Evolutionary conservation across 2,888 invertebrate species (phyloP), one percentile per base, ranked within the genome.

Genomic region (Xanthorhoe designata): DNA sequence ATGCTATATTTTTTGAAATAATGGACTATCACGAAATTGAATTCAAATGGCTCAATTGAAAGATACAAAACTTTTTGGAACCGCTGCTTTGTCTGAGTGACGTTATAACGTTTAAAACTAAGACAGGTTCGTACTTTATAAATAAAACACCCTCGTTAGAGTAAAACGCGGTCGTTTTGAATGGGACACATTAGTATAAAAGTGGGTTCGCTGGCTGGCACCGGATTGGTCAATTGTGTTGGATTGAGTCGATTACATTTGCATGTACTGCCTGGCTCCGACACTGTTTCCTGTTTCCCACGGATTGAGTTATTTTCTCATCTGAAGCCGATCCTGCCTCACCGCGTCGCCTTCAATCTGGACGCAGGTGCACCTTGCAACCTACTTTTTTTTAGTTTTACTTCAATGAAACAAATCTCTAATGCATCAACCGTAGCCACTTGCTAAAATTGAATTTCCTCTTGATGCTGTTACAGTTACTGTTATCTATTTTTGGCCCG

Each of bases 251-350:
- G 81, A 87, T 87, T 85, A 84, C 83, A 81, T 83, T 82, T 78
- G 79, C 75, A 74, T 77, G 71, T 75, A 78, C 75, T 78, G 47
- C 32, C 45, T 38, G 17, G 53, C 17, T 32, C 50, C 38, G 38
- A 38, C 35, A 13, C 4, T 24, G 24, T 24, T 24, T 24, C 24
- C 4, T 45, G 58, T 42, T 42, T 8, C 8, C 52, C 60, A 8
- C 73, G 75, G 82, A 89, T 90, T 86, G 87, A 86, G 83, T 90
- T 89, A 89, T 85, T 80, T 81, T 82, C 86, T 81, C 82, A 83
- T 82, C 76, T 74, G 76, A 71, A 72, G 72, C 74, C 72, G 74
- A 73, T 74, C 61, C 66, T 66, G 73, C 68, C 77, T 71, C 70
- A 60, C 68, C 62, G 64, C 74, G 78, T 72, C 73, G 75, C 71